A percentile compares a stretch with the other conserved stretches of the same genome.
These are phyloP conservation scores for Amphiprion ocellaris DNA, from an alignment of 2,113 vertebrate species.

Conservation along the genomic window DNA sequence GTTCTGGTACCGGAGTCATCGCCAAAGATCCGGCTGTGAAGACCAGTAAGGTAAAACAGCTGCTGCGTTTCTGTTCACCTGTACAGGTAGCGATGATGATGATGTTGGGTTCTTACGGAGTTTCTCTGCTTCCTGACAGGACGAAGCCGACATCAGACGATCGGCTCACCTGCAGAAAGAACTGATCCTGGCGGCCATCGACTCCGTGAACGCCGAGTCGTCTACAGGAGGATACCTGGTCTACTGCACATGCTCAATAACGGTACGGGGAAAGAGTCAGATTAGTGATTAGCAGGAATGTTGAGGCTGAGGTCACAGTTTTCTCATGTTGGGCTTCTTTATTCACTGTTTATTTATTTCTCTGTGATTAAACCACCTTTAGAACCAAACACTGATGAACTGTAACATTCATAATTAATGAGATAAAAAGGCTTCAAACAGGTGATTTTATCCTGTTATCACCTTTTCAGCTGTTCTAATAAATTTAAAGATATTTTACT, in stretches of 20 bases:
- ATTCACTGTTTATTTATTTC: too few relatives aligned
- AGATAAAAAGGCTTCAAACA: too few relatives aligned
- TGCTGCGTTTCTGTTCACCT: neutral
- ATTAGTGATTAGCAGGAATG: too few relatives aligned
- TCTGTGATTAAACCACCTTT: too few relatives aligned
- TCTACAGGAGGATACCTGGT: slow-evolving; percentile 92
- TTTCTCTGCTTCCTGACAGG: slow-evolving; percentile 78
- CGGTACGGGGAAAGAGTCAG: neutral
- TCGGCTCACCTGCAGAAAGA: slow-evolving; percentile 97
- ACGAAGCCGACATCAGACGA: slow-evolving; percentile 90
- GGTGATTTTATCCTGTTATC: too few relatives aligned
- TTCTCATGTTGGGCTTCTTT: too few relatives aligned
- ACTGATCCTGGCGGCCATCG: slow-evolving; percentile 93
- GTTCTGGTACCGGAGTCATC: slow-evolving; percentile 96
- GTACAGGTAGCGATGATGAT: neutral
- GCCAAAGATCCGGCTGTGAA: slow-evolving; percentile 97
- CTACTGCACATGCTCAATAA: slow-evolving; percentile 97
- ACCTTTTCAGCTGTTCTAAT: too few relatives aligned
- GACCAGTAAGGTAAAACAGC: slow-evolving; percentile 91
- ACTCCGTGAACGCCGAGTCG: slow-evolving; percentile 92
- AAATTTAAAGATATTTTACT: too few relatives aligned
- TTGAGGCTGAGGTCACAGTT: too few relatives aligned
- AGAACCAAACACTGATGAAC: too few relatives aligned
- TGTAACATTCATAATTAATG: too few relatives aligned
- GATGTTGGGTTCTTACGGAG: neutral